A percentile compares a stretch with the other conserved stretches of the same genome.
phyloP scores from a whole-genome alignment of 2,113 vertebrate species.

The Artemisiospiza belli region DNA sequence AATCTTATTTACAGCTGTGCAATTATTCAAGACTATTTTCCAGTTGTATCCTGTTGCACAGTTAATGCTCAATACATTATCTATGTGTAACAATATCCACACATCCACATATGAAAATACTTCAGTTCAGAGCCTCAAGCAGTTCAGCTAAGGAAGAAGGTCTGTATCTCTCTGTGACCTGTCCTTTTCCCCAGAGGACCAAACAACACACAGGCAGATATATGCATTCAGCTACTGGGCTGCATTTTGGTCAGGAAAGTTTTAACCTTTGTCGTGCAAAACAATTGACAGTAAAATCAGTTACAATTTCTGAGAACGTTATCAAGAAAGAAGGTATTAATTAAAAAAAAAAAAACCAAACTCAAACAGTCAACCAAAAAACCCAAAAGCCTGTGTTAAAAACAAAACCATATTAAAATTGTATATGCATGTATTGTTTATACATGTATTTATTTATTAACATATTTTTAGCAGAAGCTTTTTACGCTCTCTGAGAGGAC shows the following conservation, averaged over 20 bases:
- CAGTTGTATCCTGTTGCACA: background rate
- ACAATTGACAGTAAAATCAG: background rate
- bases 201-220: background rate
- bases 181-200: background rate
- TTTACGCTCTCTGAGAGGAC: background rate
- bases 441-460: background rate
- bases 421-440: background rate
- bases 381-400: rapidly evolving
- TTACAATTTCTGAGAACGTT: background rate
- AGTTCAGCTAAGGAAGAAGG: background rate
- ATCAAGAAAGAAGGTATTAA: background rate
- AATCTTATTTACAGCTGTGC: background rate
- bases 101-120: background rate
- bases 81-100: background rate
- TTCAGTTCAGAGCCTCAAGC: background rate
- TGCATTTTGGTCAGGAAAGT: background rate
- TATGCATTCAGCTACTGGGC: rapidly evolving
- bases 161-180: background rate
- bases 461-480: background rate
- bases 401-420: background rate
- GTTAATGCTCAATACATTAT: background rate
- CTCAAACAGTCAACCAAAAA: background rate
- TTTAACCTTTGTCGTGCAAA: background rate
- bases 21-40: background rate
- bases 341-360: no score